A percentile compares a stretch with the other conserved stretches of the same genome.
phyloP scores from a whole-genome alignment of 2,797 vertebrate genomes.

The Taeniopygia guttata region DNA sequence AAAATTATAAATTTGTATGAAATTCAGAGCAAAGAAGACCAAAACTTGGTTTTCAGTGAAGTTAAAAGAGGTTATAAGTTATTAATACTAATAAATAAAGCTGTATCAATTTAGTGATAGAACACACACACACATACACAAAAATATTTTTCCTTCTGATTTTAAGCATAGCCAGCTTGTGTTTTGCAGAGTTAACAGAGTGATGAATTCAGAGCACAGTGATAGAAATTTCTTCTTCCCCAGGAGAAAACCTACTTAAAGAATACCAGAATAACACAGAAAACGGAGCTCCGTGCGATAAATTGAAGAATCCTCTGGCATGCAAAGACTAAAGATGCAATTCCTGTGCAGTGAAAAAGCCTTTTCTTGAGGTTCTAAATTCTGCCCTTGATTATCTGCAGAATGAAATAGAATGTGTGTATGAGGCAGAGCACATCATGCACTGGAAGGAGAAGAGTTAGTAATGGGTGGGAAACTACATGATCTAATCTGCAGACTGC shows the following conservation, averaged over 20 bases:
- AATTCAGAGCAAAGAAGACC: background rate
- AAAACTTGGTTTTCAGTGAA: background rate
- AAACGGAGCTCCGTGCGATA: conserved; percentile 62
- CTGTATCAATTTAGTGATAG: background rate
- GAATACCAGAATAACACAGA: conserved; percentile 63
- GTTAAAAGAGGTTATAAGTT: background rate
- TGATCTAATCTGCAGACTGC: conserved; percentile 60
- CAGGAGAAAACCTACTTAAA: conserved; percentile 55
- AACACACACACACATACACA: background rate
- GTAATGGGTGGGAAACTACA: conserved; percentile 63
- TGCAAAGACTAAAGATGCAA: conserved; percentile 69
- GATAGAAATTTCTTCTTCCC: conserved; percentile 63
- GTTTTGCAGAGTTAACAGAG: conserved; percentile 38
- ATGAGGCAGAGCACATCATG: conserved; percentile 6
- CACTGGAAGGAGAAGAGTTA: conserved; percentile 4
- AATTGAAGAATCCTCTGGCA: conserved; percentile 68
- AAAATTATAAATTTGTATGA: background rate
- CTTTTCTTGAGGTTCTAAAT: conserved; percentile 69
- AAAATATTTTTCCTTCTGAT: background rate
- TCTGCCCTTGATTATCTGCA: conserved; percentile 73
- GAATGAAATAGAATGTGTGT: conserved; percentile 60
- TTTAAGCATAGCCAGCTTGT: background rate
- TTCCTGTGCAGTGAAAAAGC: conserved; percentile 61
- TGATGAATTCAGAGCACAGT: conserved; percentile 51
- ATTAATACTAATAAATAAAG: background rate